Base-by-base conservation (phyloP, 2,113 vertebrate genomes). In the Bos javanicus region DNA sequence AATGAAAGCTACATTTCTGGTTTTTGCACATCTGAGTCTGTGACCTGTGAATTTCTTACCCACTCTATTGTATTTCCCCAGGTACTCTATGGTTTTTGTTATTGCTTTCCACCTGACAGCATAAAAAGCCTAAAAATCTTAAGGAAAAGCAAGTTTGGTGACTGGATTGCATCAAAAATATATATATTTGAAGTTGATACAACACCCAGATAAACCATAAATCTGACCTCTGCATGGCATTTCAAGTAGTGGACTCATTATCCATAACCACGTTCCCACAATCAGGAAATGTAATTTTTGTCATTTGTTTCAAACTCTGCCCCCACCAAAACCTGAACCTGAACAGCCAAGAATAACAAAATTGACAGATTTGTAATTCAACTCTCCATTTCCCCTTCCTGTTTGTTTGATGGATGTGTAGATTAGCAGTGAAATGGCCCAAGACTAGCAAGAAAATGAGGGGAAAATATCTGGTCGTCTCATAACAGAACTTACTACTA, bases 381-480 rank as follows among this genome's bases (percentile, higher is more conserved):
- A 5, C 80, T 87, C 96, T 97, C 98, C 96, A 95, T 97, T 96
- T 95, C 60, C 48, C 30, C 21, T 97, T 97, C 52, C 74, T 97
- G 52, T 94, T 98, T 98, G 85, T 86, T 94, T 97, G 80, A 98
- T 97, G 87, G 96, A 98, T 98, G 98, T 97, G 90, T 87, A 97
- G 97, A 97, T 98, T 98, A 98, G 95, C 95, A 90, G 95, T 96
- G 98, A 98, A 98, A 98, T 98, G 97, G 96, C 92, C 98, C 97
- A 93, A 98, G 94, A 98, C 98, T 89, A 96, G 96, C 96, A 91
- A 96, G 87, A 98, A 97, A 97, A 98, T 91, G 92, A 96, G 94
- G 60, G 76, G 2, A 8, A 87, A 97, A 94, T 88, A 93, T 82
- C 54, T 88, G 54, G 86, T 93, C 23, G 3, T 91, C 67, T 91